Conservation (phyloP, 2,797 vertebrate species). For the Lacerta viridis region DNA sequence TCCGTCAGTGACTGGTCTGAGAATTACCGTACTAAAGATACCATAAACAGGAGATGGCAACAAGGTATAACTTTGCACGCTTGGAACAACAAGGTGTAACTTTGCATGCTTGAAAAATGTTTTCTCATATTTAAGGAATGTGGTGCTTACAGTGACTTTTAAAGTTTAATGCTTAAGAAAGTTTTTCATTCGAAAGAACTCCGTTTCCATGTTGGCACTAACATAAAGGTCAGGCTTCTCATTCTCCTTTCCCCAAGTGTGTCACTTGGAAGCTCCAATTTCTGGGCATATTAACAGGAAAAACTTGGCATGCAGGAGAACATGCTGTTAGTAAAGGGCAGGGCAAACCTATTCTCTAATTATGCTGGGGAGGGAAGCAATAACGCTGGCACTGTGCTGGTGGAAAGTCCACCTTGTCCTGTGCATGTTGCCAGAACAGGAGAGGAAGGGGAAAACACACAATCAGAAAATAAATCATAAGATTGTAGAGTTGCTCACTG, state of each 20-base stretch:
- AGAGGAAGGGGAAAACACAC: not conserved
- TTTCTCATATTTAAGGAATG: no score
- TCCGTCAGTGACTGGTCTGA: not conserved
- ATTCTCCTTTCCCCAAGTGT: not conserved
- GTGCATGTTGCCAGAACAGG: not conserved
- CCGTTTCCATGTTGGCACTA: not conserved
- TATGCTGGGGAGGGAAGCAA: not conserved
- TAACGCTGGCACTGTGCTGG: not conserved
- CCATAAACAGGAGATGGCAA: not conserved
- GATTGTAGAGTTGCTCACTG: not conserved
- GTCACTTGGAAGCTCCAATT: not conserved
- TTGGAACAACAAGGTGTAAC: not conserved
- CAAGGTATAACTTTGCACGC: not conserved
- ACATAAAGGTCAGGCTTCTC: constrained; percentile 9
- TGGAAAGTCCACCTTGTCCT: not conserved
- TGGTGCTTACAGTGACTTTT: not conserved
- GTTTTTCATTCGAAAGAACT: not conserved
- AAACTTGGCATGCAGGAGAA: constrained; percentile 9
- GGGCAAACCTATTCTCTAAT: not conserved
- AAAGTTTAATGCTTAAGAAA: not conserved
- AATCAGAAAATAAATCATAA: not conserved
- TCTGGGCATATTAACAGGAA: constrained; percentile 15
- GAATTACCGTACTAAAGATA: not conserved
- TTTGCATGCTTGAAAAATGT: not conserved
- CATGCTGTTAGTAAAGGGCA: not conserved